Percentiles rank a stretch among this genome's conserved stretches.
Evolutionary conservation across 2,888 invertebrate species (phyloP).

Genomic region (Serrognathus titanus): DNA sequence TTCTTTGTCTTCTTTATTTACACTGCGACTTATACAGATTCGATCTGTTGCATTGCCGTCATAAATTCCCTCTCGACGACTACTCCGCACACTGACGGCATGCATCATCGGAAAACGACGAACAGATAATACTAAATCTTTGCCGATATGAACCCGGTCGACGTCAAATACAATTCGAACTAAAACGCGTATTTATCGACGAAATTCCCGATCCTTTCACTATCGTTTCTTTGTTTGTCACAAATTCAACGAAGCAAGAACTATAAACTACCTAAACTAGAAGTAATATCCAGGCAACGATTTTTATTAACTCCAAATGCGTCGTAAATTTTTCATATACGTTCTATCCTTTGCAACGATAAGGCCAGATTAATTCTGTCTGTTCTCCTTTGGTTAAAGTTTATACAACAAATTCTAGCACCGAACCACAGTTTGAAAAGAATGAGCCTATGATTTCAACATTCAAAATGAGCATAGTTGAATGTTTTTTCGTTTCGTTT

Average conservation of each 20-base stretch:
- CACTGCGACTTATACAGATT: not conserved
- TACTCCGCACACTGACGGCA: not conserved
- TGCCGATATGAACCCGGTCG: not conserved
- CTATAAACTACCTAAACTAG: too few species aligned
- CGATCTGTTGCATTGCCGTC: not conserved
- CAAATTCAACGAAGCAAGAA: not conserved
- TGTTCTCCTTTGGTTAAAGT: too few species aligned
- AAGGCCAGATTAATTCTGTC: too few species aligned
- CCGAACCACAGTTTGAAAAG: too few species aligned
- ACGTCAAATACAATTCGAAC: conserved; percentile 1
- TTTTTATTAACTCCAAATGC: too few species aligned
- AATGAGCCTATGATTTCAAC: too few species aligned
- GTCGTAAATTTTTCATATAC: too few species aligned
- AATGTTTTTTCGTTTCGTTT: too few species aligned
- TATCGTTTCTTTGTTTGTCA: conserved; percentile 1
- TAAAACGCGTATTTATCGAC: not conserved
- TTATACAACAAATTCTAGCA: too few species aligned
- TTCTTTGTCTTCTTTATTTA: conserved; percentile 41
- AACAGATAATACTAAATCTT: not conserved
- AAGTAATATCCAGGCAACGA: too few species aligned
- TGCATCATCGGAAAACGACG: not conserved
- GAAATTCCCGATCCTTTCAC: not conserved
- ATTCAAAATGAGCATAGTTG: too few species aligned
- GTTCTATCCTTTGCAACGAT: too few species aligned
- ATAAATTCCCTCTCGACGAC: not conserved